A percentile compares a stretch with the other conserved stretches of the same genome.
Evolutionary conservation across 2,113 vertebrate species (phyloP).

Genomic region (Mellivora capensis): DNA sequence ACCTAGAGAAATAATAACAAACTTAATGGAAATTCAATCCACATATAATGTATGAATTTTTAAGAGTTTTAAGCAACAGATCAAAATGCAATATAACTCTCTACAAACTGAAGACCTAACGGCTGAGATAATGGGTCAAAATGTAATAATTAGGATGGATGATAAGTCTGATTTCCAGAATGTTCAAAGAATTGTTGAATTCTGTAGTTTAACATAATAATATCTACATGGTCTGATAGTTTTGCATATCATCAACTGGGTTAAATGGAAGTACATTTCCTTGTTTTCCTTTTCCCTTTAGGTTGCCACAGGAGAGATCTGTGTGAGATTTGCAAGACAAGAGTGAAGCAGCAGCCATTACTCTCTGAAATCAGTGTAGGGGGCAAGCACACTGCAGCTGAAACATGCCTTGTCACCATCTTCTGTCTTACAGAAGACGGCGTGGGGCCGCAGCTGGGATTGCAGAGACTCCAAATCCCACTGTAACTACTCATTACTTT

Average conservation of each 20-base stretch:
- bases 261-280: neutral
- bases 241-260: neutral
- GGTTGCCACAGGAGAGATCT: neutral
- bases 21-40: neutral
- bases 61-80: neutral
- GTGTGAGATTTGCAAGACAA: neutral
- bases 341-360: neutral
- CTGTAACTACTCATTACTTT: neutral
- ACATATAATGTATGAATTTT: neutral
- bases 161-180: neutral
- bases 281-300: neutral
- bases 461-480: neutral
- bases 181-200: neutral
- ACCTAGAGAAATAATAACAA: neutral
- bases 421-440: neutral
- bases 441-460: neutral
- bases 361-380: neutral
- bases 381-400: neutral
- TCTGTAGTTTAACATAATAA: neutral
- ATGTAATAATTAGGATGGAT: neutral
- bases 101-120: neutral
- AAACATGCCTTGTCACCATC: neutral
- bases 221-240: neutral
- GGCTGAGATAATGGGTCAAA: neutral
- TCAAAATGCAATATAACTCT: neutral